A percentile compares a stretch with the other conserved stretches of the same genome.
Conservation (phyloP, 2,888 invertebrate species). For the Zygogramma bicolorata region DNA sequence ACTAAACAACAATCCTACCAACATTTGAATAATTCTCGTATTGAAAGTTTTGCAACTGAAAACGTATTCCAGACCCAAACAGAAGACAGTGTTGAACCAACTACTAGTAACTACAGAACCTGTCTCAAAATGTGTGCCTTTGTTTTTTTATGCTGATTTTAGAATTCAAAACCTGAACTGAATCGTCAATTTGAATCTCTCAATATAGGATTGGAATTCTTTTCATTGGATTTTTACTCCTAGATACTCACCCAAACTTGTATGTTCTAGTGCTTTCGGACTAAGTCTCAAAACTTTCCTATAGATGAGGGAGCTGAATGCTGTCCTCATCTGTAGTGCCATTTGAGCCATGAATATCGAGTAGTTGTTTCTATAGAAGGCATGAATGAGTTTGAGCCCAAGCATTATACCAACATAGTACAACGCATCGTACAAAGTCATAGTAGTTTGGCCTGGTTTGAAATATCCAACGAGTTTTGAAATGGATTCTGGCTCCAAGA, state of each 20-base stretch:
- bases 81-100: too few relatives aligned
- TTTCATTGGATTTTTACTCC: neutral
- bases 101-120: too few relatives aligned
- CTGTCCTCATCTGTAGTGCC: slow-evolving; percentile 85
- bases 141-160: too few relatives aligned
- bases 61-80: too few relatives aligned
- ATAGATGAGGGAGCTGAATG: slow-evolving; percentile 85
- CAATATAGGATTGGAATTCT: too few relatives aligned
- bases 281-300: slow-evolving; percentile 56
- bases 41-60: too few relatives aligned
- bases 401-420: slow-evolving; percentile 78
- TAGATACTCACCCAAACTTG: slow-evolving; percentile 44
- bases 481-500: slow-evolving; percentile 75
- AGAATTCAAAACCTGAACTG: too few relatives aligned
- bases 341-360: slow-evolving; percentile 77
- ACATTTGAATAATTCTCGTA: too few relatives aligned
- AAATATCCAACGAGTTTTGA: slow-evolving; percentile 79
- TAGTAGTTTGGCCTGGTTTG: slow-evolving; percentile 67
- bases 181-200: too few relatives aligned
- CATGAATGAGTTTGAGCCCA: slow-evolving; percentile 73
- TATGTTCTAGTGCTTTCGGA: slow-evolving; percentile 45
- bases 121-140: too few relatives aligned
- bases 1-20: too few relatives aligned
- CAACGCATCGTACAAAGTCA: slow-evolving; percentile 72
- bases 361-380: slow-evolving; percentile 82